Evolutionary conservation across 2,113 vertebrate genomes (phyloP), one percentile per base, ranked within the genome.

Genomic region (Cinclus cinclus): DNA sequence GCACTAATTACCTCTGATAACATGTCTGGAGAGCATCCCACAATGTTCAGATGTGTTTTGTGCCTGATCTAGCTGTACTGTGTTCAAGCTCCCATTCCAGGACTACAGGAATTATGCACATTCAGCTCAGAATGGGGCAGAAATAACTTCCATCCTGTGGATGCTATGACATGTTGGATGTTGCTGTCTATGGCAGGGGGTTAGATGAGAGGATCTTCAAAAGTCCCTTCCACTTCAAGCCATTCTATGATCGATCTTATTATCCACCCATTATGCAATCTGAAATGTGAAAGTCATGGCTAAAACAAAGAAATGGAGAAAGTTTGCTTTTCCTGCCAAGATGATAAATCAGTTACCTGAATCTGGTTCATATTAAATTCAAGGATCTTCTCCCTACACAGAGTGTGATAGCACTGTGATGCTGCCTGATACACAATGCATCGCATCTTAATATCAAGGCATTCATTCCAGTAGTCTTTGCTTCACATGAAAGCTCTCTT

Each of bases 291-390:
- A 52, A 75, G 8, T 56, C 23, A 42, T 11, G 23, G 15, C 8
- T 70, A 78, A 90, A 39, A 31, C 5, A 60, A 20, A 88, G 77
- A 77, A 69, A 68, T 7, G 5, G 12, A 58, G 39, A 56, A 74
- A 69, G 25, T 60, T 73, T 88, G 17, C 6, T 31, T 60, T 13
- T 55, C 23, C 12, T 85, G 24, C 18, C 11, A 65, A 52, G 44
- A 11, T 47, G 22, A 50, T 47, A 71, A 79, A 67, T 30, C 8
- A 58, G 23, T 67, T 52, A 46, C 11, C 10, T 0, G 0, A 52
- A 46, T 83, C 63, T 49, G 15, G 8, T 33, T 44, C 13, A 25
- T 41, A 25, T 5, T 59, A 49, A 76, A 39, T 59, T 55, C 49
- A 81, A 41, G 31, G 11, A 30, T 35, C 25, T 75, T 79, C 14